Conservation (phyloP, 1,140 invertebrate genomes). For the Scaptomyza montana region DNA sequence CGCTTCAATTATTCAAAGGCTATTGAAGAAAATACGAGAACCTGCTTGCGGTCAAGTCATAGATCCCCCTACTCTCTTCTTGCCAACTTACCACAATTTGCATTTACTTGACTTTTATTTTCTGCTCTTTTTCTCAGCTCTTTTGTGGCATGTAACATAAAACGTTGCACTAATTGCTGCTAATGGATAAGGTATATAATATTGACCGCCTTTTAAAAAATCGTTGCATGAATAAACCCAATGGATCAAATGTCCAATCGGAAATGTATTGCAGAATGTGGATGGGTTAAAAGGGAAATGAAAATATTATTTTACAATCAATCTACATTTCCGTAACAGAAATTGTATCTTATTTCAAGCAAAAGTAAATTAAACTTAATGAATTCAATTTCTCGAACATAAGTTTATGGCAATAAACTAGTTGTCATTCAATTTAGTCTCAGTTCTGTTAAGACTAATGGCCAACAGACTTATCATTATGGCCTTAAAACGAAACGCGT, state of each 20-base stretch:
- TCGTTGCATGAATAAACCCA: background rate
- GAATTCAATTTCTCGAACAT: too few relatives aligned
- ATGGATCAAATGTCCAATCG: conserved; percentile 1
- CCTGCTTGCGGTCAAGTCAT: background rate
- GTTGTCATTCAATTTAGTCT: too few relatives aligned
- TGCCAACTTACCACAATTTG: background rate
- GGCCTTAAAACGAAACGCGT: conserved; percentile 31
- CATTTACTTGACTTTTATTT: too few relatives aligned
- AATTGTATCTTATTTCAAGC: background rate
- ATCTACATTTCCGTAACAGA: too few relatives aligned
- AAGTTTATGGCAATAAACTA: too few relatives aligned
- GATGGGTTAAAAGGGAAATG: too few relatives aligned
- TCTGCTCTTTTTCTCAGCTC: conserved; percentile 30
- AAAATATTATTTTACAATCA: too few relatives aligned
- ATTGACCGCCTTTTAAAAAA: too few relatives aligned
- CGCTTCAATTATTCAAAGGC: conserved; percentile 54
- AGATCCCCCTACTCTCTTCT: background rate
- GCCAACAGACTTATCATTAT: conserved; percentile 21
- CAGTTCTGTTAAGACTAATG: conserved; percentile 10
- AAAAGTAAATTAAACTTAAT: too few relatives aligned
- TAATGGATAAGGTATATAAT: conserved; percentile 50
- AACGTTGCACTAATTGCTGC: conserved; percentile 57
- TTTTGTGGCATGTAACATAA: conserved; percentile 63
- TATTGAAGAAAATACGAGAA: too few relatives aligned
- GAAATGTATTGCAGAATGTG: background rate